phyloP scores from a whole-genome alignment of 2,797 vertebrate genomes.

The Pantherophis vulpinus region DNA sequence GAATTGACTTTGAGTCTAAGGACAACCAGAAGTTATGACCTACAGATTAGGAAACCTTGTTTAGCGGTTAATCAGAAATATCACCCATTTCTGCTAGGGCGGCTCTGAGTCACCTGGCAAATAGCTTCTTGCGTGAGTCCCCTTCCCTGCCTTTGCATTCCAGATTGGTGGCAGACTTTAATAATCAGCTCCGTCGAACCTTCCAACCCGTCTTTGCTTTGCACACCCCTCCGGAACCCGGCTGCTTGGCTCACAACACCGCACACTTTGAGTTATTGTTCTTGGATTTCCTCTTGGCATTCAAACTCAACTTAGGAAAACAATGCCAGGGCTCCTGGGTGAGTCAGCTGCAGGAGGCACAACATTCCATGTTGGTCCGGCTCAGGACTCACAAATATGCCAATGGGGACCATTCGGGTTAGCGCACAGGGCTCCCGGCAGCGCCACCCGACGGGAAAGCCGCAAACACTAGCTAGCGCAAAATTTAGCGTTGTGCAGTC shows the following conservation, averaged over 20 bases:
- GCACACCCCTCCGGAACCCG: not conserved
- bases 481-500: not conserved
- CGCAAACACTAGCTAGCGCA: not conserved
- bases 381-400: not conserved
- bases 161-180: not conserved
- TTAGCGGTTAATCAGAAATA: conserved; percentile 35
- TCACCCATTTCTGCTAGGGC: conserved; percentile 1
- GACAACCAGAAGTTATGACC: conserved; percentile 38
- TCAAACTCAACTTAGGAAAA: not conserved
- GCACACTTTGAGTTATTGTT: conserved; percentile 29
- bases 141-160: not conserved
- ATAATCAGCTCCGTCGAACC: not conserved
- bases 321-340: not conserved
- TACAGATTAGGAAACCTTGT: conserved; percentile 35
- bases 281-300: conserved; percentile 26
- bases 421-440: not conserved
- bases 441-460: not conserved
- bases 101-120: conserved; percentile 32
- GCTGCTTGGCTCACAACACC: conserved; percentile 26
- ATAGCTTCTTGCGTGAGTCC: not conserved
- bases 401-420: not conserved
- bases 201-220: not conserved
- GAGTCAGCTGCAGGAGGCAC: not conserved
- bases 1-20: not conserved
- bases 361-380: not conserved